Evolutionary conservation across 2,888 invertebrate species (phyloP).

Genomic region (Beris morrisii): DNA sequence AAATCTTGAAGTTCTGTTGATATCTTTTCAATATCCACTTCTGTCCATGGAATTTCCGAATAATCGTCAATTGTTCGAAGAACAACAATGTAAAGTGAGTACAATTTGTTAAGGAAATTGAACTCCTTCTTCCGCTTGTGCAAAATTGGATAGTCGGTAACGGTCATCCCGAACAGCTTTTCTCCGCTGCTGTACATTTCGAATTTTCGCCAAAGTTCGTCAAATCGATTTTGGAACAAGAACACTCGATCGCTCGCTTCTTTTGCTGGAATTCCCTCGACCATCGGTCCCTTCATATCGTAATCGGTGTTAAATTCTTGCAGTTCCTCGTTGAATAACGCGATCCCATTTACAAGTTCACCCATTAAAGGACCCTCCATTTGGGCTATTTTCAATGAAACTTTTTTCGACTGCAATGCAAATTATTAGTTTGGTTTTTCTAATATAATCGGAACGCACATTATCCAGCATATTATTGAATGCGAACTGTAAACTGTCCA

Average conservation of each 20-base stretch:
- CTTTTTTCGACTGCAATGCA: constrained; percentile 46
- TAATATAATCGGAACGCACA: constrained; percentile 54
- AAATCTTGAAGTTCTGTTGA: constrained; percentile 79
- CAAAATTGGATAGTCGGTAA: constrained; percentile 80
- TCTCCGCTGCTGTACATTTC: constrained; percentile 85
- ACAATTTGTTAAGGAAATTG: constrained; percentile 80
- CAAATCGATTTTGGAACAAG: constrained; percentile 77
- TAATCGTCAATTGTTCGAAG: constrained; percentile 85
- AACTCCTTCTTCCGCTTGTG: constrained; percentile 81
- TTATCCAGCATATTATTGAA: constrained; percentile 75
- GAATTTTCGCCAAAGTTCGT: constrained; percentile 78
- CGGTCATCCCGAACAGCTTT: constrained; percentile 78
- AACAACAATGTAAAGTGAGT: constrained; percentile 75
- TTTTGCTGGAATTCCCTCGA: constrained; percentile 76
- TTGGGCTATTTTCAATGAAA: constrained; percentile 59
- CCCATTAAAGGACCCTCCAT: constrained; percentile 71
- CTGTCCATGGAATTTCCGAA: constrained; percentile 80
- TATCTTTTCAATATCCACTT: constrained; percentile 81
- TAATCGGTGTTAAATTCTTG: constrained; percentile 71
- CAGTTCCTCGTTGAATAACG: constrained; percentile 67
- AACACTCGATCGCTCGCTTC: constrained; percentile 83
- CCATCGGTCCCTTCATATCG: constrained; percentile 81
- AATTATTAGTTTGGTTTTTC: constrained; percentile 14
- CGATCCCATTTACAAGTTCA: constrained; percentile 72
- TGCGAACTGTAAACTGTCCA: constrained; percentile 75